phyloP scores from a whole-genome alignment of 2,888 invertebrate species.

The Nudaria mundana region DNA sequence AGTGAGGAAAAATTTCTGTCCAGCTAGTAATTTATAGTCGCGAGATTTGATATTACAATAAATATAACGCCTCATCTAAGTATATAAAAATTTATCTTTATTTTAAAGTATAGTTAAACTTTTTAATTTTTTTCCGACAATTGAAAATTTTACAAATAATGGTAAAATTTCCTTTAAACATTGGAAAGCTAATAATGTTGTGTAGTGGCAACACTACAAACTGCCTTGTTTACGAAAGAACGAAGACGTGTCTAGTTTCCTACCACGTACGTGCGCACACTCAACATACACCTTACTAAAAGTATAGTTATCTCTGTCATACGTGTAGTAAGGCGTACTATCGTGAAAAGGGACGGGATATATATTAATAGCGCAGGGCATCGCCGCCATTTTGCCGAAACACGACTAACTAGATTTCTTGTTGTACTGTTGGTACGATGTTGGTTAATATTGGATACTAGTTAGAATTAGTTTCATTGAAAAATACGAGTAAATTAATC shows the following conservation, averaged over 20 bases:
- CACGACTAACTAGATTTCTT: slow-evolving; percentile 60
- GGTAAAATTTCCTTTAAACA: slow-evolving; percentile 12
- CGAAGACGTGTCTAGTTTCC: slow-evolving; percentile 78
- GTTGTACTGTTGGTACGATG: slow-evolving; percentile 46
- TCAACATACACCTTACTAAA: slow-evolving; percentile 61
- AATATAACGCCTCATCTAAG: too few species aligned
- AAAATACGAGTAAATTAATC: slow-evolving; percentile 8
- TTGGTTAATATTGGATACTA: slow-evolving; percentile 22
- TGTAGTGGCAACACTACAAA: slow-evolving; percentile 56
- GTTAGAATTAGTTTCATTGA: slow-evolving; percentile 10
- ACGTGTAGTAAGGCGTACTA: slow-evolving; percentile 17
- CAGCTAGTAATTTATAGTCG: too few species aligned
- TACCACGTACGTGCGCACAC: slow-evolving; percentile 67
- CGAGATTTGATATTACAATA: too few species aligned
- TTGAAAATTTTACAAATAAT: too few species aligned
- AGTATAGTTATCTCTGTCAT: slow-evolving; percentile 55
- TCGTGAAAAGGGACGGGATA: slow-evolving; percentile 53
- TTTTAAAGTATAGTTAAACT: too few species aligned
- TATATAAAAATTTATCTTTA: too few species aligned
- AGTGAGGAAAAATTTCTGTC: too few species aligned
- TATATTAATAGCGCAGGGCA: slow-evolving; percentile 70
- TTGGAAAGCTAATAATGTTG: slow-evolving; percentile 23
- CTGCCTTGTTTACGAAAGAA: slow-evolving; percentile 73
- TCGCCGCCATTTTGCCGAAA: slow-evolving; percentile 77
- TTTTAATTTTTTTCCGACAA: too few species aligned